Percentiles rank a stretch among this genome's conserved stretches.
These are phyloP conservation scores for Euura lappo DNA, from an alignment of 1,140 invertebrate species.

Conservation along the genomic window DNA sequence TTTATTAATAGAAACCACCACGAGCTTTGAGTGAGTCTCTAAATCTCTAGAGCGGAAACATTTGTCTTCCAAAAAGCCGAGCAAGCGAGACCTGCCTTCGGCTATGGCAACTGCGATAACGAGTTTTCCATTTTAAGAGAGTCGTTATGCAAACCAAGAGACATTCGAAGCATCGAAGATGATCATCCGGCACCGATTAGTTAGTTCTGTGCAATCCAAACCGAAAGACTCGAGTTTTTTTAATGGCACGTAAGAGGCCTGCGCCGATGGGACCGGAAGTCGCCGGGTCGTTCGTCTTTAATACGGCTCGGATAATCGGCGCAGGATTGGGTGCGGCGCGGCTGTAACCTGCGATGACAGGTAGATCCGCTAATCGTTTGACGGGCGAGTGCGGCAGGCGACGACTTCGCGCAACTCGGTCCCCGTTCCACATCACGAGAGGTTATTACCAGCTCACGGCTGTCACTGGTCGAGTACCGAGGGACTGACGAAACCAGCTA, in stretches of 20 bases:
- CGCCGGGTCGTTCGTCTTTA: neutral
- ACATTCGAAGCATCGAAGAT: neutral
- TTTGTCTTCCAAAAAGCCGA: neutral
- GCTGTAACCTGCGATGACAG: conserved; percentile 52
- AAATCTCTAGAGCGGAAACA: conserved; percentile 1
- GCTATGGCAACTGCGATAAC: neutral
- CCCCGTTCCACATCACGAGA: neutral
- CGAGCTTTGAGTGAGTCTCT: neutral
- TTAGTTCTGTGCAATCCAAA: neutral
- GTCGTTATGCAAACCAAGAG: neutral
- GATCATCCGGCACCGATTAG: neutral
- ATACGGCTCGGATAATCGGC: conserved; percentile 47
- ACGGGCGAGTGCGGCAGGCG: conserved; percentile 23
- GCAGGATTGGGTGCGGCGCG: conserved; percentile 19
- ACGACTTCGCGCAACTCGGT: neutral
- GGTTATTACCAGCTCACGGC: conserved; percentile 19
- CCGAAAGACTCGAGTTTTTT: neutral
- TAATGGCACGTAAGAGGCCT: neutral
- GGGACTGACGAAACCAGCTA: conserved; percentile 38
- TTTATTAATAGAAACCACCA: conserved; percentile 5
- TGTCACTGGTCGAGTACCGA: conserved; percentile 6
- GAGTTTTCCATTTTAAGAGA: conserved; percentile 4
- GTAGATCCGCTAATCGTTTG: conserved; percentile 55
- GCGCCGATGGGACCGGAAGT: neutral
- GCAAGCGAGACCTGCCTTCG: neutral